Evolutionary conservation across 92 coral and sea anemone genomes (phyloP).

Genomic region (Epizoanthus scotinus): DNA sequence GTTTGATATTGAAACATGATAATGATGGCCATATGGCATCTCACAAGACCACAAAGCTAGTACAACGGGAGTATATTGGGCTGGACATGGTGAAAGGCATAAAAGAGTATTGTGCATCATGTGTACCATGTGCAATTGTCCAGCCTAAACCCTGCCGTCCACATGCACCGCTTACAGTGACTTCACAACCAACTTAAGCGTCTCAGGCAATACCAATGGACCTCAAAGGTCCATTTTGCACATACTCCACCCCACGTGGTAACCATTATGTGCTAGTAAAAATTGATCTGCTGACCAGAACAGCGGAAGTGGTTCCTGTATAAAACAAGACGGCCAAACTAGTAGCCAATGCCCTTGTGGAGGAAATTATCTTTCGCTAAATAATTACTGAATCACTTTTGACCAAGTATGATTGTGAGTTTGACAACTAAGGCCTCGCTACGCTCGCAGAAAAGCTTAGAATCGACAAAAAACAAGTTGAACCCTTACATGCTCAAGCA

Average conservation of each 20-base stretch:
- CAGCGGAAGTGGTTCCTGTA: no score
- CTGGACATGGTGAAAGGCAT: slow-evolving; percentile 40
- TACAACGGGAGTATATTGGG: slow-evolving; percentile 51
- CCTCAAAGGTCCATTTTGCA: slow-evolving; percentile 55
- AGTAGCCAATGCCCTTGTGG: slow-evolving; percentile 43
- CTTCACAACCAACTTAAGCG: slow-evolving; percentile 53
- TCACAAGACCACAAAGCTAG: slow-evolving; percentile 43
- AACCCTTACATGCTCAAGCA: slow-evolving; percentile 53
- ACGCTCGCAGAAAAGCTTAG: slow-evolving; percentile 46
- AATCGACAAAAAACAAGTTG: slow-evolving; percentile 52
- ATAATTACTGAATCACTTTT: slow-evolving; percentile 53
- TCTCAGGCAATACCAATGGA: slow-evolving; percentile 62
- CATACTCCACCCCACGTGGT: slow-evolving; percentile 37
- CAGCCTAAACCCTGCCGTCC: slow-evolving; percentile 32
- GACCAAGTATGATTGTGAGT: slow-evolving; percentile 39
- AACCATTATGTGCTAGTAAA: slow-evolving; percentile 53
- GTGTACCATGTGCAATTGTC: slow-evolving; percentile 43
- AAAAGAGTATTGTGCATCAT: slow-evolving; percentile 43
- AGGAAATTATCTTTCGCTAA: slow-evolving; percentile 48
- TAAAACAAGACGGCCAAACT: slow-evolving; percentile 64
- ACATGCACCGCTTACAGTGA: slow-evolving; percentile 39
- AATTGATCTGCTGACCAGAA: slow-evolving; percentile 45
- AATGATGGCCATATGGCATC: slow-evolving; percentile 55
- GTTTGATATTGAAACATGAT: slow-evolving; percentile 48
- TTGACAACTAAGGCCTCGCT: slow-evolving; percentile 45